Conservation (phyloP, 2,113 vertebrate genomes). For the Brachyhypopomus gauderio region DNA sequence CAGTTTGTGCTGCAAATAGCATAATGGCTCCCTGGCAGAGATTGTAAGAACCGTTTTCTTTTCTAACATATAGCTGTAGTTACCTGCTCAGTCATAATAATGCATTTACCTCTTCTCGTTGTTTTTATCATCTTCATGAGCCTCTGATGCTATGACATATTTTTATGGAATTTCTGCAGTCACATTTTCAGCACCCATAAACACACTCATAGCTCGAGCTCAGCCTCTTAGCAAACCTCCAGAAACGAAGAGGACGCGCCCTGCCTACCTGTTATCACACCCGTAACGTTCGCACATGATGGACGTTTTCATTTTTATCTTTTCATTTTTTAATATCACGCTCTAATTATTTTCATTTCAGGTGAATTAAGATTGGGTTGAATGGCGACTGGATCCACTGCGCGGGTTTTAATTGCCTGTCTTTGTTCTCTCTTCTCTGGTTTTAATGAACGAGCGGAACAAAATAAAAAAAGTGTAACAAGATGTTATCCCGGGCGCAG, state of each 20-base stretch:
- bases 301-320: slow-evolving; percentile 49
- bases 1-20: not conserved
- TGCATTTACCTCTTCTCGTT: not conserved
- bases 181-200: not conserved
- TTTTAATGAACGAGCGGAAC: slow-evolving; percentile 54
- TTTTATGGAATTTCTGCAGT: not conserved
- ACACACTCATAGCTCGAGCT: not conserved
- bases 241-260: not conserved
- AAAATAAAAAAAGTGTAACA: slow-evolving; percentile 54
- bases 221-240: not conserved
- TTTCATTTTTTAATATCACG: slow-evolving; percentile 57
- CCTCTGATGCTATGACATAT: not conserved
- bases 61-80: too few relatives aligned
- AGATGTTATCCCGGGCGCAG: slow-evolving; percentile 50
- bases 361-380: slow-evolving; percentile 52
- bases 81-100: too few relatives aligned
- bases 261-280: slow-evolving; percentile 5
- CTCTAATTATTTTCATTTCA: slow-evolving; percentile 55
- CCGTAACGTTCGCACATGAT: slow-evolving; percentile 13
- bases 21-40: not conserved
- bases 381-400: slow-evolving; percentile 40
- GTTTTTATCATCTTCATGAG: not conserved
- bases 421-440: slow-evolving; percentile 45
- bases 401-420: slow-evolving; percentile 54
- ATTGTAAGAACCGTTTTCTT: not conserved